A percentile compares a stretch with the other conserved stretches of the same genome.
Conservation (phyloP, 2,888 invertebrate species). For the Lutraria lutraria region DNA sequence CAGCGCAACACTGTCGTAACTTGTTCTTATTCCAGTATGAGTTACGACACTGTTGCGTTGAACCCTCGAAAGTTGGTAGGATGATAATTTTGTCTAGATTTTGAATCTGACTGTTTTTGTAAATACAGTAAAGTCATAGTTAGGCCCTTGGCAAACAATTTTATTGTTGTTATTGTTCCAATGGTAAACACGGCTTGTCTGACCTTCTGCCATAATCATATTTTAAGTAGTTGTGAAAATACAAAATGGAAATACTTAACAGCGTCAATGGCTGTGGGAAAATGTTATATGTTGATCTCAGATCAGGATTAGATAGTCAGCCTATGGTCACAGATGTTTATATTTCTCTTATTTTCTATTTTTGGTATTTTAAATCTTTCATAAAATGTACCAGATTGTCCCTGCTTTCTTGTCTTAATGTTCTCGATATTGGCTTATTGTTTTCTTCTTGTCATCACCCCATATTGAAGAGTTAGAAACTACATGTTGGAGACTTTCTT, state of each 20-base stretch:
- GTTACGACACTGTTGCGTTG: too few species aligned
- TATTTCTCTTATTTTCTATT: slow-evolving; percentile 5
- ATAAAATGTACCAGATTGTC: not conserved
- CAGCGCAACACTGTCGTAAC: too few species aligned
- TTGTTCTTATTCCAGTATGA: too few species aligned
- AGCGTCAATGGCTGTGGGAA: not conserved
- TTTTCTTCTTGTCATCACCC: not conserved
- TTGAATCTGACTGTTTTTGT: too few species aligned
- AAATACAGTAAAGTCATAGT: too few species aligned
- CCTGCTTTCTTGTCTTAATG: not conserved
- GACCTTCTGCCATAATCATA: not conserved
- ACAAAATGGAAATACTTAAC: not conserved
- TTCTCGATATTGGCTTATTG: not conserved
- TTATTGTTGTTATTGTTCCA: not conserved
- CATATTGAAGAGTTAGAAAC: too few species aligned
- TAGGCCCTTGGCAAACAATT: not conserved
- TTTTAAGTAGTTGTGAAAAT: not conserved
- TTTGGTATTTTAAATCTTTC: not conserved
- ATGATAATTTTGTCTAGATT: too few species aligned
- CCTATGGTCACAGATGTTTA: slow-evolving; percentile 18
- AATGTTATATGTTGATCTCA: not conserved
- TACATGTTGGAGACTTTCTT: too few species aligned
- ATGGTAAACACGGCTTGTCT: not conserved
- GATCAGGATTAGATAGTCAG: not conserved
- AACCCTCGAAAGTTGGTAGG: too few species aligned